Evolutionary conservation across 2,888 invertebrate species (phyloP).

Genomic region (Amphimallon solstitiale): DNA sequence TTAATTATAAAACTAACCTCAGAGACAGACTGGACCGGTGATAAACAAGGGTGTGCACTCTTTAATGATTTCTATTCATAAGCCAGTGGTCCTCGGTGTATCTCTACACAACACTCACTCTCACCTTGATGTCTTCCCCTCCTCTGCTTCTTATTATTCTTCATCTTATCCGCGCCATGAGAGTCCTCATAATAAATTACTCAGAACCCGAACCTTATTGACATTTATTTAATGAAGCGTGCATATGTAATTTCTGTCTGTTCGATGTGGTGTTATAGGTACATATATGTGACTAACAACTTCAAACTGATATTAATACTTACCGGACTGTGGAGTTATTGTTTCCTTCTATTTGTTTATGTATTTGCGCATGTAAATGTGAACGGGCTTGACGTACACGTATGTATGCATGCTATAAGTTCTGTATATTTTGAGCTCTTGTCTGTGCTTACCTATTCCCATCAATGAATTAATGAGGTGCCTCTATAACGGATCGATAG

Average conservation of each 20-base stretch:
- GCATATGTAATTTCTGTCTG: slow-evolving; percentile 39
- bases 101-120: slow-evolving; percentile 20
- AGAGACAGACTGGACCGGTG: slow-evolving; percentile 49
- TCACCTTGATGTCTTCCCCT: slow-evolving; percentile 24
- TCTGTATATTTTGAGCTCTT: slow-evolving; percentile 3
- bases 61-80: slow-evolving; percentile 52
- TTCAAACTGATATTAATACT: slow-evolving; percentile 26
- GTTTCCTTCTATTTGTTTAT: slow-evolving; percentile 25
- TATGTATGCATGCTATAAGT: background rate
- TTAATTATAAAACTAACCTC: slow-evolving; percentile 53
- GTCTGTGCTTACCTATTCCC: slow-evolving; percentile 7
- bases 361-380: slow-evolving; percentile 2
- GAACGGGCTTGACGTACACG: slow-evolving; percentile 1
- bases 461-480: slow-evolving; percentile 32
- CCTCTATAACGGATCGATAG: slow-evolving; percentile 24
- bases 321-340: slow-evolving; percentile 20
- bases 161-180: slow-evolving; percentile 31
- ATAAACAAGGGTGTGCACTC: slow-evolving; percentile 54
- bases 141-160: slow-evolving; percentile 29
- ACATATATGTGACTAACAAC: slow-evolving; percentile 19
- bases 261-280: slow-evolving; percentile 26
- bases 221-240: slow-evolving; percentile 41
- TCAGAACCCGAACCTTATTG: slow-evolving; percentile 36
- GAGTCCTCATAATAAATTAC: slow-evolving; percentile 41
- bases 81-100: slow-evolving; percentile 22